phyloP scores from a whole-genome alignment of 2,113 vertebrate species.

The Coregonus clupeaformis region DNA sequence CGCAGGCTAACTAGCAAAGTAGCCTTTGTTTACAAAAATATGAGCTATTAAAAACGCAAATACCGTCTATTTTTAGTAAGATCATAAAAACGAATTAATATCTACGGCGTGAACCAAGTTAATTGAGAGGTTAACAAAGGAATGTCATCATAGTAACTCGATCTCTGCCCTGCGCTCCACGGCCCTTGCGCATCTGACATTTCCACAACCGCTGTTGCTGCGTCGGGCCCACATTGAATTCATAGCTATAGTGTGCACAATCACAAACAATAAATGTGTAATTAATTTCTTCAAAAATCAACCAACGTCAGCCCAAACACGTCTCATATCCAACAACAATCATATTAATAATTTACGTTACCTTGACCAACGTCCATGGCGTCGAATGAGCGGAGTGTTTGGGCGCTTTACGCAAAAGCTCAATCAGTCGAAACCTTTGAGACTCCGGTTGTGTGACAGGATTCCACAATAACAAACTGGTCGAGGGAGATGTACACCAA shows the following conservation, averaged over 20 bases:
- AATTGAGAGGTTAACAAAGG: neutral
- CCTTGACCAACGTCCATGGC: conserved; percentile 78
- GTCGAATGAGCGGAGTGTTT: conserved; percentile 25
- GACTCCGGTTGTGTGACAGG: neutral
- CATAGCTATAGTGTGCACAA: neutral
- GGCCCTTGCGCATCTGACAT: conserved; percentile 20
- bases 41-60: neutral
- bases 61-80: neutral
- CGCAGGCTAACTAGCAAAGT: neutral
- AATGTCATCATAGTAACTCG: conserved; percentile 17
- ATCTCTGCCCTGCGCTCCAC: conserved; percentile 6
- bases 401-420: neutral
- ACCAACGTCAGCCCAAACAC: neutral
- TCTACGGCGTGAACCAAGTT: neutral
- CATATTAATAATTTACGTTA: conserved; percentile 55
- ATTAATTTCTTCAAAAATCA: neutral
- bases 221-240: conserved; percentile 9
- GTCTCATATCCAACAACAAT: neutral
- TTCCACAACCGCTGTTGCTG: neutral
- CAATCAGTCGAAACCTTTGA: neutral
- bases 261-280: neutral
- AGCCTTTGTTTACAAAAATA: neutral
- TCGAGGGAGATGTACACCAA: conserved; percentile 10
- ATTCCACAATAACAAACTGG: conserved; percentile 18
- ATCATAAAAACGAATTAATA: neutral